These are phyloP conservation scores for Hedychridium roseum DNA, from an alignment of 2,888 invertebrate genomes.

Conservation along the genomic window DNA sequence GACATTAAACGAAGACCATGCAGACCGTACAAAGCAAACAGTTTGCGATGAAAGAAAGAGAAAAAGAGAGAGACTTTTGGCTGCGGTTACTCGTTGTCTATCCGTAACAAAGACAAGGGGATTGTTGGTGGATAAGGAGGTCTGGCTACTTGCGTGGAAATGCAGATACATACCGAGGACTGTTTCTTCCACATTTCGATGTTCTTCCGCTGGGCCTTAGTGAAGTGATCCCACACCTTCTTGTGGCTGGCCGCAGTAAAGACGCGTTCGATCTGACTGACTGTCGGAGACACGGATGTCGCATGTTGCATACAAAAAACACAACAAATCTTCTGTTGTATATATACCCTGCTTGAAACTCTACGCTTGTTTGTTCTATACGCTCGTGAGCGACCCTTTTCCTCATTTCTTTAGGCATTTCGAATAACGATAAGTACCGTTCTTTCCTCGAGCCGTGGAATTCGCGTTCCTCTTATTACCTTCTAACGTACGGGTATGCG, in stretches of 20 bases:
- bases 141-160: constrained; percentile 32
- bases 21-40: constrained; percentile 34
- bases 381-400: no score
- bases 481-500: no score
- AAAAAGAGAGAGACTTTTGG: constrained; percentile 26
- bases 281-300: constrained; percentile 70
- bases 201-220: constrained; percentile 98
- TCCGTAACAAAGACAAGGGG: constrained; percentile 16
- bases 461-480: no score
- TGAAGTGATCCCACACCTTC: constrained; percentile 99
- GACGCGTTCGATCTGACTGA: constrained; percentile 99
- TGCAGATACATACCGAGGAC: constrained; percentile 80
- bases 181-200: constrained; percentile 98
- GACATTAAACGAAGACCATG: constrained; percentile 27
- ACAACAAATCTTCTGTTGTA: constrained; percentile 64
- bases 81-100: constrained; percentile 26
- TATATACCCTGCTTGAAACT: constrained; percentile 41
- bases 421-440: no score
- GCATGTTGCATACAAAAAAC: constrained; percentile 64
- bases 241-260: constrained; percentile 95
- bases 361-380: constrained; percentile 36
- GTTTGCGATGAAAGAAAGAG: constrained; percentile 27
- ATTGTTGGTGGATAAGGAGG: constrained; percentile 1
- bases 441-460: no score
- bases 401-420: no score